These are phyloP conservation scores for Vanessa atalanta DNA, from an alignment of 1,140 invertebrate species.

Conservation along the genomic window DNA sequence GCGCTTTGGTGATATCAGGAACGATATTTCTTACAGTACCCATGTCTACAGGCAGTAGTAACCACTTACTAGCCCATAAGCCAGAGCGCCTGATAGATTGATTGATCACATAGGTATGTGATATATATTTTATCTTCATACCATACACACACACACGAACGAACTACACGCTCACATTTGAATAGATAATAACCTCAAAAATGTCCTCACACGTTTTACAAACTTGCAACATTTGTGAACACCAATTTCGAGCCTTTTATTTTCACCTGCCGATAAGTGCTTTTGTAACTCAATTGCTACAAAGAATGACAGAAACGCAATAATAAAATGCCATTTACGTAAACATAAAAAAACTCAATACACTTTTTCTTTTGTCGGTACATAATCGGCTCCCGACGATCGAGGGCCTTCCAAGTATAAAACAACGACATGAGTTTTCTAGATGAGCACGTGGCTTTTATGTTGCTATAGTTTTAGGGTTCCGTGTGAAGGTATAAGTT, in stretches of 20 bases:
- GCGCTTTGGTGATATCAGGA: too few species aligned
- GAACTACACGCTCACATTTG: too few species aligned
- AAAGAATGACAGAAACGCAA: slow-evolving; percentile 41
- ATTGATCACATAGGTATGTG: too few species aligned
- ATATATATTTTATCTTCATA: too few species aligned
- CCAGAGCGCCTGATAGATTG: too few species aligned
- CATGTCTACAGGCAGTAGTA: too few species aligned
- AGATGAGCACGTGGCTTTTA: neutral
- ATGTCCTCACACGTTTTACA: neutral
- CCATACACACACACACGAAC: too few species aligned
- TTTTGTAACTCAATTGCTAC: slow-evolving; percentile 41
- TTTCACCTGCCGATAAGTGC: slow-evolving; percentile 34
- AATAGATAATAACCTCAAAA: neutral
- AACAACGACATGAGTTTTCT: slow-evolving; percentile 14
- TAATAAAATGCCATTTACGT: slow-evolving; percentile 54
- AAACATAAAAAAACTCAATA: slow-evolving; percentile 54
- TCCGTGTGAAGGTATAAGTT: too few species aligned
- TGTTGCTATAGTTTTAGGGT: too few species aligned
- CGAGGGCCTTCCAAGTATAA: slow-evolving; percentile 34
- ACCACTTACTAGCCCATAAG: too few species aligned
- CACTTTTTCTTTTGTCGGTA: slow-evolving; percentile 54
- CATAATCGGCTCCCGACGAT: slow-evolving; percentile 46
- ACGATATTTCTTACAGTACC: too few species aligned
- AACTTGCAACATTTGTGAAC: neutral
- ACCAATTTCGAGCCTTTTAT: slow-evolving; percentile 5